Percentiles rank a stretch among this genome's conserved stretches.
These are phyloP conservation scores for Lepidurus apus DNA, from an alignment of 1,140 invertebrate genomes.

Conservation along the genomic window DNA sequence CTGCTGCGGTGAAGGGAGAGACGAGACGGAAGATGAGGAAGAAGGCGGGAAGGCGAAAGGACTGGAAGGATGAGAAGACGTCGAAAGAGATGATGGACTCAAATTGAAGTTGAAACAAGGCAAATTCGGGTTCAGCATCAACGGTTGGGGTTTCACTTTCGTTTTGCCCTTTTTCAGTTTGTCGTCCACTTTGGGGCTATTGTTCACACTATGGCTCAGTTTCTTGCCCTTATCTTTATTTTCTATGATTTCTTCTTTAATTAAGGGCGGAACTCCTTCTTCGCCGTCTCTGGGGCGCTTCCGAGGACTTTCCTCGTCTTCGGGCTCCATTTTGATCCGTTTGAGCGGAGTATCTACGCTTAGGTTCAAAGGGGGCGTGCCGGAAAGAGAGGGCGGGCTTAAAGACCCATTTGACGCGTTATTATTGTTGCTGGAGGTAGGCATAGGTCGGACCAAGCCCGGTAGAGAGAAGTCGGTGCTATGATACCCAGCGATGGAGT, in stretches of 20 bases:
- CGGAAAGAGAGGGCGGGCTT: not conserved
- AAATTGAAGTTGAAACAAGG: slow-evolving; percentile 29
- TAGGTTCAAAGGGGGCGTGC: slow-evolving; percentile 30
- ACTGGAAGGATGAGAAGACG: slow-evolving; percentile 30
- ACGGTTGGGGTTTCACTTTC: slow-evolving; percentile 33
- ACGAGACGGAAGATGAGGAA: slow-evolving; percentile 29
- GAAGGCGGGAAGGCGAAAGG: slow-evolving; percentile 32
- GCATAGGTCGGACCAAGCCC: slow-evolving; percentile 27
- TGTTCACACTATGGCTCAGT: not conserved
- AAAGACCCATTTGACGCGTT: not conserved
- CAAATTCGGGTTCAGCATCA: slow-evolving; percentile 33
- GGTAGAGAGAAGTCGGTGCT: slow-evolving; percentile 18
- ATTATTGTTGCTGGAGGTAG: slow-evolving; percentile 28
- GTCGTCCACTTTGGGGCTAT: slow-evolving; percentile 23
- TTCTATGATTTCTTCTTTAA: not conserved
- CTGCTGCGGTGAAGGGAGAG: slow-evolving; percentile 28
- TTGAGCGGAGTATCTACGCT: slow-evolving; percentile 28
- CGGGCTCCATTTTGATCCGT: slow-evolving; percentile 31
- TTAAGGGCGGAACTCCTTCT: slow-evolving; percentile 14
- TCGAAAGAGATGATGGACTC: slow-evolving; percentile 32
- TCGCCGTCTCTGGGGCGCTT: slow-evolving; percentile 24
- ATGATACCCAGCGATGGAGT: not conserved
- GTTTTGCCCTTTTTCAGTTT: slow-evolving; percentile 26
- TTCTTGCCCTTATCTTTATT: not conserved
- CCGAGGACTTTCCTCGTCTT: slow-evolving; percentile 27